Evolutionary conservation across 2,797 vertebrate genomes (phyloP).

Genomic region (Spinus olivaceus): DNA sequence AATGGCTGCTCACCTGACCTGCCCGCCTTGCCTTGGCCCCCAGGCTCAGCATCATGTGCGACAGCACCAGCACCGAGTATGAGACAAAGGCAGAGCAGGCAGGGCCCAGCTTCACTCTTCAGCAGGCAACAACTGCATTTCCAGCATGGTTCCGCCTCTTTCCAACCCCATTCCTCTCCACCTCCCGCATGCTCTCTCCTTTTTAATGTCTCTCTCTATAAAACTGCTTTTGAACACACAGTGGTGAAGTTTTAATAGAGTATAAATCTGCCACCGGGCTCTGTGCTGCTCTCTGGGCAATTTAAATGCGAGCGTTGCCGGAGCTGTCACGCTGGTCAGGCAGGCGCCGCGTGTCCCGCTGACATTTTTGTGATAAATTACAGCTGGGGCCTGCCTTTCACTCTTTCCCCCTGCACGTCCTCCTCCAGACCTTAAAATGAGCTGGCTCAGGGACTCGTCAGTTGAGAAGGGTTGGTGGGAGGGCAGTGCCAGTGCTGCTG

Average conservation of each 20-base stretch:
- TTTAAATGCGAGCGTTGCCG: conserved; percentile 35
- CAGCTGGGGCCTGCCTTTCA: neutral
- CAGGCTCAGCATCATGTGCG: conserved; percentile 87
- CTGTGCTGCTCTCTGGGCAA: conserved; percentile 43
- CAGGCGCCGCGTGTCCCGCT: neutral
- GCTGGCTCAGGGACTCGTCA: neutral
- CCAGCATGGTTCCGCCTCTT: neutral
- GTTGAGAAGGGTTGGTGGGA: neutral
- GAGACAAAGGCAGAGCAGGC: conserved; percentile 67
- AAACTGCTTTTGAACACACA: conserved; percentile 51
- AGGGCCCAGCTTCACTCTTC: neutral
- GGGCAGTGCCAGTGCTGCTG: rapidly evolving
- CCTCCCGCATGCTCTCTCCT: neutral
- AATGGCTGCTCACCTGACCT: neutral
- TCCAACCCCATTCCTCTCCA: neutral
- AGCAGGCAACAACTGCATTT: neutral
- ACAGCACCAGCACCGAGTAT: conserved; percentile 83
- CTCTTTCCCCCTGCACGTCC: neutral
- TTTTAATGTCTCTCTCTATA: conserved; percentile 34
- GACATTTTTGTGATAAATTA: conserved; percentile 56
- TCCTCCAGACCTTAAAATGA: neutral
- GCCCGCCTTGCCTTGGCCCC: neutral
- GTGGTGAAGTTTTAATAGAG: conserved; percentile 57
- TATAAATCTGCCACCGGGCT: conserved; percentile 51
- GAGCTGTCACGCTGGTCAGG: conserved; percentile 29